Evolutionary conservation across 2,888 invertebrate genomes (phyloP), one percentile per base, ranked within the genome.

Genomic region (Tetragonisca angustula): DNA sequence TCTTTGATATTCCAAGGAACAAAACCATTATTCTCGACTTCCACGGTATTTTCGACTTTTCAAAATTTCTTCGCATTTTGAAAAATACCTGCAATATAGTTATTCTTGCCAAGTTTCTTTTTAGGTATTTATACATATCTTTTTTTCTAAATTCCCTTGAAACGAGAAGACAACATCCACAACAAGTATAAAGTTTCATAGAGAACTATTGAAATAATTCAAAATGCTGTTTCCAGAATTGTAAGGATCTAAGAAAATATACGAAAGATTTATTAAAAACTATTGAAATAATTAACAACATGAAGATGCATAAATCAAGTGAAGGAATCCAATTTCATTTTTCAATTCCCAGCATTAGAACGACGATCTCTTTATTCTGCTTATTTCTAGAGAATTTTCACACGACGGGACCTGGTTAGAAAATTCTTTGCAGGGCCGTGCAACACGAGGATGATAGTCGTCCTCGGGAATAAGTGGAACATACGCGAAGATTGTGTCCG

Each of bases 401-500:
- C 17, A 43, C 21, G 65, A 11, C n/a, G 11, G 11, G 3, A 13
- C 4, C n/a, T 49, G 54, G 24, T 27, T 76, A 76, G 85, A 75
- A 75, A 79, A 78, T 73, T 72, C 68, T 49, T 43, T 68, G 54
- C 68, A 77, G 74, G 75, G 61, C 65, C 62, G 27, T 50, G 59
- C 70, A 80, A 78, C 70, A 65, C 80, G 76, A 43, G 72, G 77
- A 68, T 64, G 85, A 71, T 84, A 54, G 24, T 70, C 84, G 83
- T 54, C 69, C 80, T 79, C 76, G 64, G 54, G 74, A 79, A 76
- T 80, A 92, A 92, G 91, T 92, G 89, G 92, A 92, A 92, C 92
- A 89, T 89, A 85, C 77, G 85, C 84, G 85, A 89, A 89, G 87
- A 86, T 88, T 85, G 88, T 89, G 90, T 90, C 92, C 92, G 91